Evolutionary conservation across 2,113 vertebrate genomes (phyloP), one percentile per base, ranked within the genome.

Genomic region (Origma solitaria): DNA sequence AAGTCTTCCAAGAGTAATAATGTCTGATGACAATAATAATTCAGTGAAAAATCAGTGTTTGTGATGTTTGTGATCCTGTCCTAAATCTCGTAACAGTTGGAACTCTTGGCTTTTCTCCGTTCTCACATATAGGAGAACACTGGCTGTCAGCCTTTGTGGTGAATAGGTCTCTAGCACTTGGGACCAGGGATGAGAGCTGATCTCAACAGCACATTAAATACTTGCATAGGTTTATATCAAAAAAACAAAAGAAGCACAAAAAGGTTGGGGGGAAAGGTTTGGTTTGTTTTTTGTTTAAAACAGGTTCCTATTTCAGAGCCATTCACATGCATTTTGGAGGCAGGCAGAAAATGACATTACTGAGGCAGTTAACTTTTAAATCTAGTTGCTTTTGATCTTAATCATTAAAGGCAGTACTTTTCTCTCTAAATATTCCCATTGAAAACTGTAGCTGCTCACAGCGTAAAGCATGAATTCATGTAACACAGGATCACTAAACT

Each of bases 401-500:
- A 42, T 88, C 35, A 49, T 68, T 89, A 77, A 31, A 85, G 49
- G 45, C 64, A 85, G 20, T 37, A 28, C 13, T 88, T 73, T 69
- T 60, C 37, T 71, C 61, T 93, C 50, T 72, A 49, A 92, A 69
- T 77, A 86, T 69, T 94, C 62, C 37, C 40, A 17, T 12, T 83
- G 66, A 72, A 90, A 77, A 61, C n/a, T 35, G 54, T 28, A 88
- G 81, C 60, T 62, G 33, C 47, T 91, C 14, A 27, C 24, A 51
- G 23, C 7, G 10, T 50, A 28, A 87, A 79, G 50, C 69, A 72
- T 33, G 45, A 77, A 61, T 85, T 73, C 40, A 17, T 45, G 66
- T 82, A 88, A 65, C n/a, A 69, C 56, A 17, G 20, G 40, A 37
- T 76, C 66, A 61, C 86, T 95, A 82, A 92, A 88, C n/a, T 33